Conservation (phyloP, 2,888 invertebrate species). For the Ophion costatus region DNA sequence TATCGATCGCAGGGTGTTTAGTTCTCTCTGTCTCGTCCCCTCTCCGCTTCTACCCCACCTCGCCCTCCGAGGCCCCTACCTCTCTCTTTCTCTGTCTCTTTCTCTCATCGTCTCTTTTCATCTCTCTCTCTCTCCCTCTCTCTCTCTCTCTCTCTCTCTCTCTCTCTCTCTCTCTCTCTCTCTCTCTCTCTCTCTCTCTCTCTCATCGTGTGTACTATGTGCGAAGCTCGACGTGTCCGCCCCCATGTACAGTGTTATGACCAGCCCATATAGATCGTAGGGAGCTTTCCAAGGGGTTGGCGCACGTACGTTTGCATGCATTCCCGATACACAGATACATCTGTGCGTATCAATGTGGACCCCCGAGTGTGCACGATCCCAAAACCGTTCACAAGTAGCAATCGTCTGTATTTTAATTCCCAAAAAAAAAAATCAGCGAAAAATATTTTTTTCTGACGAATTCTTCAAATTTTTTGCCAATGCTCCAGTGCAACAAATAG, state of each 20-base stretch:
- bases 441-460: too few relatives aligned
- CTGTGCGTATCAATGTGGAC: constrained; percentile 18
- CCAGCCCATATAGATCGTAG: constrained; percentile 46
- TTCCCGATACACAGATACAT: constrained; percentile 23
- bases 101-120: constrained; percentile 17
- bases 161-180: constrained; percentile 18
- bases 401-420: too few relatives aligned
- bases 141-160: constrained; percentile 39
- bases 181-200: constrained; percentile 50
- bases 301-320: constrained; percentile 39
- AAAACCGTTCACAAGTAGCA: constrained; percentile 7
- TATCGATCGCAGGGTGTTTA: constrained; percentile 78
- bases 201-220: constrained; percentile 50
- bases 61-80: constrained; percentile 1
- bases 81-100: constrained; percentile 43
- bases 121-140: constrained; percentile 47
- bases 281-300: constrained; percentile 46
- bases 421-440: background rate
- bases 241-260: constrained; percentile 55
- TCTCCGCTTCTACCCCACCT: background rate
- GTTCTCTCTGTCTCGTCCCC: constrained; percentile 57
- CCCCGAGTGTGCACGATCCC: constrained; percentile 28
- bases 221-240: constrained; percentile 49
- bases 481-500: too few relatives aligned
- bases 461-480: too few relatives aligned